A percentile compares a stretch with the other conserved stretches of the same genome.
Evolutionary conservation across 1,140 invertebrate genomes (phyloP).

Genomic region (Oreohelix idahoensis): DNA sequence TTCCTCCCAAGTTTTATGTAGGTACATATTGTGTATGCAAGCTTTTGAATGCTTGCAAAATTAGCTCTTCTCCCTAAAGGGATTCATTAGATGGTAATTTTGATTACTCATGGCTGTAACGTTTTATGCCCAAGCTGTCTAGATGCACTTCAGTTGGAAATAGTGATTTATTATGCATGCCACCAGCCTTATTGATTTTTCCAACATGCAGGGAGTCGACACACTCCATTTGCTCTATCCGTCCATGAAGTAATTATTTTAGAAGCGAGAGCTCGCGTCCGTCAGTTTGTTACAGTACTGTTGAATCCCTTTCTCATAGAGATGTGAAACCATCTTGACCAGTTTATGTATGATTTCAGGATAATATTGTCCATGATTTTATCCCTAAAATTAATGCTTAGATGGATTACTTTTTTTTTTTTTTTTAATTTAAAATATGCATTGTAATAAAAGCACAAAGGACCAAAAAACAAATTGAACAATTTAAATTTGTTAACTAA

Average conservation of each 20-base stretch:
- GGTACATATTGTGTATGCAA: too few species aligned
- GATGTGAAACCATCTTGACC: too few species aligned
- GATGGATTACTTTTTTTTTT: too few species aligned
- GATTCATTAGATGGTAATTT: background rate
- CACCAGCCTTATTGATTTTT: slow-evolving; percentile 12
- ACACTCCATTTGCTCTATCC: background rate
- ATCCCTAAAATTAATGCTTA: too few species aligned
- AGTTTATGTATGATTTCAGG: too few species aligned
- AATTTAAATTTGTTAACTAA: too few species aligned
- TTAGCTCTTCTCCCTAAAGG: background rate
- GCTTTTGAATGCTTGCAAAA: background rate
- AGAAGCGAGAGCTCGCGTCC: background rate
- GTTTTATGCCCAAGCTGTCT: background rate
- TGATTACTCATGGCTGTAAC: background rate
- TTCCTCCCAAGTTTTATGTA: too few species aligned
- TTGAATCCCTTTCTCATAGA: too few species aligned
- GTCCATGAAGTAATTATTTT: background rate
- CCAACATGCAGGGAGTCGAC: background rate
- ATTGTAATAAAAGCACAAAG: too few species aligned
- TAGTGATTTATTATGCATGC: slow-evolving; percentile 8
- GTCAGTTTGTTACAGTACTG: background rate
- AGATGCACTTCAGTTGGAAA: background rate
- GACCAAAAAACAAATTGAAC: too few species aligned
- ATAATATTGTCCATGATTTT: too few species aligned
- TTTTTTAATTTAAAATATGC: too few species aligned